Conservation (phyloP, 2,888 invertebrate genomes). For the Bugulina stolonifera region DNA sequence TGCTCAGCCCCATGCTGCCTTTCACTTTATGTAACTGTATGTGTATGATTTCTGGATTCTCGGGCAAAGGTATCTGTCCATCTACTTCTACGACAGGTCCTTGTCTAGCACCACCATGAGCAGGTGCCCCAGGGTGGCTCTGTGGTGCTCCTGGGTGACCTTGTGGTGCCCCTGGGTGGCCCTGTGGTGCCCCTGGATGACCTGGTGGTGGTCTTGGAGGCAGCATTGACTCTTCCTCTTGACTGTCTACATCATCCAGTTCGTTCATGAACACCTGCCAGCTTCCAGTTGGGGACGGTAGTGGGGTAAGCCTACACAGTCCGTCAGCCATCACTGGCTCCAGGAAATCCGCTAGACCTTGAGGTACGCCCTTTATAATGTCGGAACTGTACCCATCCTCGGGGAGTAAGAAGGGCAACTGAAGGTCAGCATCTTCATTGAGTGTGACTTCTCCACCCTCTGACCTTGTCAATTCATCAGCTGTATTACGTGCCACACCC, state of each 20-base stretch:
- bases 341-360: conserved; percentile 48
- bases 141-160: neutral
- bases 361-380: conserved; percentile 84
- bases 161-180: neutral
- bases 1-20: conserved; percentile 95
- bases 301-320: conserved; percentile 80
- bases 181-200: neutral
- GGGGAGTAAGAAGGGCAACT: conserved; percentile 83
- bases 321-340: conserved; percentile 54
- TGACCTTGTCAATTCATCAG: conserved; percentile 73
- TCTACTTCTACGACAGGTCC: neutral
- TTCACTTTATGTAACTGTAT: conserved; percentile 88
- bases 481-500: conserved; percentile 53
- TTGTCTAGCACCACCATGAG: neutral
- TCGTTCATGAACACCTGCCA: conserved; percentile 89
- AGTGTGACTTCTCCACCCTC: conserved; percentile 83
- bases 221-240: neutral
- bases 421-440: conserved; percentile 79
- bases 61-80: conserved; percentile 28
- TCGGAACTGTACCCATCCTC: conserved; percentile 98
- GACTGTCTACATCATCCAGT: conserved; percentile 30
- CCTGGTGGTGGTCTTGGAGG: conserved; percentile 25
- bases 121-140: too few species aligned
- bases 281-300: conserved; percentile 80
- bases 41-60: conserved; percentile 67